Evolutionary conservation across 2,113 vertebrate genomes (phyloP).

Genomic region (Sardina pilchardus): DNA sequence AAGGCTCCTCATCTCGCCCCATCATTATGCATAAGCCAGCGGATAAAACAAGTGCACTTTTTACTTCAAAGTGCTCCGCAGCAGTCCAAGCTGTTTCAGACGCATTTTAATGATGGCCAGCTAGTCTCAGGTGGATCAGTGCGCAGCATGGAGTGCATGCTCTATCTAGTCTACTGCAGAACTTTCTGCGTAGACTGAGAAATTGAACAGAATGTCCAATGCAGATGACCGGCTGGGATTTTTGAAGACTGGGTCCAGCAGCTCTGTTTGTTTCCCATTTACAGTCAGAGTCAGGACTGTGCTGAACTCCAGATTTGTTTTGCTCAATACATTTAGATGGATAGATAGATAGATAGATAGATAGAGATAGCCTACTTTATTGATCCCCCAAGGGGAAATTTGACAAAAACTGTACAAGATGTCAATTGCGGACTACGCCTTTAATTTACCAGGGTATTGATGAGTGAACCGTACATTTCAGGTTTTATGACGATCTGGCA

Average conservation of each 20-base stretch:
- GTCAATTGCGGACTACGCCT: background rate
- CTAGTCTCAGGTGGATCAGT: background rate
- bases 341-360: too few relatives aligned
- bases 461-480: background rate
- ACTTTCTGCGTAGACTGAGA: background rate
- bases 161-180: background rate
- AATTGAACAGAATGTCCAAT: background rate
- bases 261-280: too few relatives aligned
- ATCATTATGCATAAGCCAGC: background rate
- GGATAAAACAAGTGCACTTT: slow-evolving; percentile 1
- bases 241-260: too few relatives aligned
- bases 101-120: background rate
- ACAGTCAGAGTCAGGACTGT: too few relatives aligned
- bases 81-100: background rate
- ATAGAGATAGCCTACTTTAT: too few relatives aligned
- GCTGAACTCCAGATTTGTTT: too few relatives aligned
- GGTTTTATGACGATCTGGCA: background rate
- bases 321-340: too few relatives aligned
- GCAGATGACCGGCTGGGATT: background rate
- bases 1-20: background rate
- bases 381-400: too few relatives aligned
- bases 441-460: background rate
- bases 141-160: background rate
- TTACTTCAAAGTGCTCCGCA: background rate
- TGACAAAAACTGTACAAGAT: background rate